Evolutionary conservation across 2,888 invertebrate species (phyloP).

Genomic region (Stictocephala bisonia): DNA sequence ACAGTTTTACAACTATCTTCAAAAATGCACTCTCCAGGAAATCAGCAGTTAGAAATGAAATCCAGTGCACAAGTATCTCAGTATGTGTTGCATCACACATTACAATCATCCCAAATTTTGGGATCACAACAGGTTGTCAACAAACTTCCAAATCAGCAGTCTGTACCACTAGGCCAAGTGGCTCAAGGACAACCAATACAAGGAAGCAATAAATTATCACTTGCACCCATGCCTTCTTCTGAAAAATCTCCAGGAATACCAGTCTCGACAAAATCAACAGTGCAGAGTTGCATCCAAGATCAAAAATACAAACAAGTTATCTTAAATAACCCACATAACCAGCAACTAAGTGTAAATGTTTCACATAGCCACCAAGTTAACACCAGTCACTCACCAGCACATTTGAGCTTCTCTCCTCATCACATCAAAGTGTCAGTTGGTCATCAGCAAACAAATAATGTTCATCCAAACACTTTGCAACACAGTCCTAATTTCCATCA

Average conservation of each 20-base stretch:
- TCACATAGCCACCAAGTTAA: conserved; percentile 29
- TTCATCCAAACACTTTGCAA: conserved; percentile 3
- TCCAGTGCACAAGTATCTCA: conserved; percentile 13
- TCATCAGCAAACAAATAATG: conserved; percentile 23
- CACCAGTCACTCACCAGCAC: conserved; percentile 31
- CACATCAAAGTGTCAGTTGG: conserved; percentile 11
- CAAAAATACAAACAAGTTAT: conserved; percentile 27
- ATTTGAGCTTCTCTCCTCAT: conserved; percentile 49
- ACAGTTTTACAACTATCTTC: conserved; percentile 14
- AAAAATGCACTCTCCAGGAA: conserved; percentile 23
- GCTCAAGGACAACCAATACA: not conserved
- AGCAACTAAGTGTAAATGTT: conserved; percentile 58
- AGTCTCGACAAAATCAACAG: conserved; percentile 44
- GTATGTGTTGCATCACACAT: conserved; percentile 16
- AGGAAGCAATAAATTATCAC: conserved; percentile 7
- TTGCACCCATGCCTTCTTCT: not conserved
- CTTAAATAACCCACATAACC: conserved; percentile 62
- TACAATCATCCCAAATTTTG: not conserved
- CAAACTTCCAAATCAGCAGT: not conserved
- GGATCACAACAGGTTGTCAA: not conserved
- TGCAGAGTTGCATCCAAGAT: too few species aligned
- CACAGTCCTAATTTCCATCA: conserved; percentile 27
- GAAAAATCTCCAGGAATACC: conserved; percentile 17
- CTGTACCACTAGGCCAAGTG: too few species aligned
- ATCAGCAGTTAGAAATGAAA: conserved; percentile 9